A percentile compares a stretch with the other conserved stretches of the same genome.
Evolutionary conservation across 1,140 invertebrate species (phyloP).

Genomic region (Drosophila arizonae): DNA sequence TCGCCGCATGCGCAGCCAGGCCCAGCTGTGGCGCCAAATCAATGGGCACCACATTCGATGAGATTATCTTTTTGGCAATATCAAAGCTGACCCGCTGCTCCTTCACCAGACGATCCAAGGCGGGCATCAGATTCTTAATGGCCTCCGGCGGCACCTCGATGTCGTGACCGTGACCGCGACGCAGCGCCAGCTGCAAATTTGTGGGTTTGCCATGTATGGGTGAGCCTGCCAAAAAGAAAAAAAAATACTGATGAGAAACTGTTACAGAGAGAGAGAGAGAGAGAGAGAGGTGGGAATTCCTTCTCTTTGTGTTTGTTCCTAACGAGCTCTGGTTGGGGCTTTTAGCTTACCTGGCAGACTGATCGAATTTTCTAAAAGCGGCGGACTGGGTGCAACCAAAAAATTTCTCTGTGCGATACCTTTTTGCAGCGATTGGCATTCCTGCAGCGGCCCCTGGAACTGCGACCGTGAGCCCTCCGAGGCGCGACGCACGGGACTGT

Average conservation of each 20-base stretch:
- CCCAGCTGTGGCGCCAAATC: slow-evolving; percentile 82
- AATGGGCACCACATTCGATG: slow-evolving; percentile 83
- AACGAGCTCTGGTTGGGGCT: background rate
- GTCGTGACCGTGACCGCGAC: slow-evolving; percentile 72
- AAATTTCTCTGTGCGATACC: slow-evolving; percentile 84
- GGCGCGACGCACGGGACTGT: slow-evolving; percentile 94
- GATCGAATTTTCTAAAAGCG: slow-evolving; percentile 83
- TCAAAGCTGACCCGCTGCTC: slow-evolving; percentile 82
- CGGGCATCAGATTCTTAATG: slow-evolving; percentile 78
- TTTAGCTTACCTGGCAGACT: slow-evolving; percentile 77
- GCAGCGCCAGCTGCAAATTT: slow-evolving; percentile 54
- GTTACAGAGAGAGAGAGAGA: slow-evolving; percentile 25
- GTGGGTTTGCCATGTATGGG: slow-evolving; percentile 85
- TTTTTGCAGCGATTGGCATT: slow-evolving; percentile 88
- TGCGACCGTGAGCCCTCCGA: slow-evolving; percentile 85
- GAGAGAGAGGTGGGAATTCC: background rate
- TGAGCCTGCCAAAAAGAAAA: slow-evolving; percentile 84
- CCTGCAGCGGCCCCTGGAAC: slow-evolving; percentile 86
- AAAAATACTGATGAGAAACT: background rate
- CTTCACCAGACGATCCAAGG: slow-evolving; percentile 80
- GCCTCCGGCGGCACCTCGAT: slow-evolving; percentile 79
- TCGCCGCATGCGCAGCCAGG: slow-evolving; percentile 71
- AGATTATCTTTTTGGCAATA: slow-evolving; percentile 80
- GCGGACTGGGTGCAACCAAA: slow-evolving; percentile 84
- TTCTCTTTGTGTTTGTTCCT: background rate